Conservation (phyloP, 2,113 vertebrate species). For the Gnathonemus longibarbis region DNA sequence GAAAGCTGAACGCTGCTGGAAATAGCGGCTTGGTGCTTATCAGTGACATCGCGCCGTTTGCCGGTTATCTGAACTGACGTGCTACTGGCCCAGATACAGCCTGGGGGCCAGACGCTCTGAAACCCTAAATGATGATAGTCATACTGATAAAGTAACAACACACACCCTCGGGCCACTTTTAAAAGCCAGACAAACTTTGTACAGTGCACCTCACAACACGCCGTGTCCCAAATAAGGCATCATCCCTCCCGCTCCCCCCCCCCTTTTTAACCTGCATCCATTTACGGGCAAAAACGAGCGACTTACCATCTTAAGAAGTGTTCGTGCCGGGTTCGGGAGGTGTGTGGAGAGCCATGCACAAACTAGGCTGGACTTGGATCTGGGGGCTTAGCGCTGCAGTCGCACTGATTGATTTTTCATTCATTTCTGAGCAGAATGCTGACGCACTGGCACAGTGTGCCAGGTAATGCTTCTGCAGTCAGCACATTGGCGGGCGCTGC, state of each 20-base stretch:
- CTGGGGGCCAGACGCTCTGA: neutral
- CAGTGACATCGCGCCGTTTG: neutral
- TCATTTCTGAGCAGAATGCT: conserved; percentile 71
- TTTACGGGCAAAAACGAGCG: neutral
- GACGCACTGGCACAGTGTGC: conserved; percentile 57
- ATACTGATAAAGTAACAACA: neutral
- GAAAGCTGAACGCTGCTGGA: neutral
- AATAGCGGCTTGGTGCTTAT: neutral
- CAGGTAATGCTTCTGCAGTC: conserved; percentile 74
- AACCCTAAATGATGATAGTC: neutral
- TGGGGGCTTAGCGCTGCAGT: conserved; percentile 59
- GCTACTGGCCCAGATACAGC: neutral
- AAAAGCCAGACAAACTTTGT: conserved; percentile 24
- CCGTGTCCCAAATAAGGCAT: neutral
- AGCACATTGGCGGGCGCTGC: conserved; percentile 60
- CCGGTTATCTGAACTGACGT: neutral
- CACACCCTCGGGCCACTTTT: neutral
- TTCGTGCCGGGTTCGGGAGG: conserved; percentile 41
- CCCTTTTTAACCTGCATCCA: neutral
- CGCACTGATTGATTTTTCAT: conserved; percentile 74
- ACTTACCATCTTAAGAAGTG: conserved; percentile 63
- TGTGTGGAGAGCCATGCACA: conserved; percentile 42
- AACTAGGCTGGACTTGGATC: conserved; percentile 57
- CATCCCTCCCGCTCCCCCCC: neutral
- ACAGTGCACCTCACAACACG: neutral